Conservation (phyloP, 1,140 invertebrate genomes). For the Centruroides sculpturatus region DNA sequence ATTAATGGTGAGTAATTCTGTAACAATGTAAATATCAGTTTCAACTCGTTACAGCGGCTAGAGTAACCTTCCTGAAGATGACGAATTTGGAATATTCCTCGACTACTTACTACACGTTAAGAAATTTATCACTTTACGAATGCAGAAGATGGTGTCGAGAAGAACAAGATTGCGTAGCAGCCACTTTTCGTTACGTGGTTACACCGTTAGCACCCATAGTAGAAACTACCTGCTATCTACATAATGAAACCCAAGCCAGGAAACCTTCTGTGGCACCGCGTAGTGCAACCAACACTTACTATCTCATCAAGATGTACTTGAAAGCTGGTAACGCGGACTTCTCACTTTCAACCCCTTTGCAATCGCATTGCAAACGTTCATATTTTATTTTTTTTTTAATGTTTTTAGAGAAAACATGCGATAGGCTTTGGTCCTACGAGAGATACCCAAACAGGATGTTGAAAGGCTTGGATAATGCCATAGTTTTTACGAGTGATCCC, state of each 20-base stretch:
- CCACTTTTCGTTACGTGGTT: constrained; percentile 77
- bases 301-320: constrained; percentile 85
- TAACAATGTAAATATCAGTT: too few relatives aligned
- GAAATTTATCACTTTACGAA: constrained; percentile 81
- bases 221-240: constrained; percentile 78
- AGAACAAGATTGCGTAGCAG: constrained; percentile 76
- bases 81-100: constrained; percentile 80
- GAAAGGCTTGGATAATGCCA: constrained; percentile 70
- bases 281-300: constrained; percentile 78
- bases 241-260: constrained; percentile 71
- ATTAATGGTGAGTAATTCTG: too few relatives aligned
- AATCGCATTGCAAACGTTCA: too few relatives aligned
- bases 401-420: constrained; percentile 63
- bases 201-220: constrained; percentile 79
- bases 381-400: too few relatives aligned
- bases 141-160: constrained; percentile 88
- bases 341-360: too few relatives aligned
- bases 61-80: constrained; percentile 80
- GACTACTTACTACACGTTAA: constrained; percentile 78
- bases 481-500: constrained; percentile 83
- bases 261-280: constrained; percentile 53
- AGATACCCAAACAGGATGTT: constrained; percentile 82
- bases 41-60: constrained; percentile 12
- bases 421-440: constrained; percentile 83
- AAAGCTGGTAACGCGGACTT: constrained; percentile 45